These are phyloP conservation scores for Hybos culiciformis DNA, from an alignment of 2,888 invertebrate species.

Conservation along the genomic window DNA sequence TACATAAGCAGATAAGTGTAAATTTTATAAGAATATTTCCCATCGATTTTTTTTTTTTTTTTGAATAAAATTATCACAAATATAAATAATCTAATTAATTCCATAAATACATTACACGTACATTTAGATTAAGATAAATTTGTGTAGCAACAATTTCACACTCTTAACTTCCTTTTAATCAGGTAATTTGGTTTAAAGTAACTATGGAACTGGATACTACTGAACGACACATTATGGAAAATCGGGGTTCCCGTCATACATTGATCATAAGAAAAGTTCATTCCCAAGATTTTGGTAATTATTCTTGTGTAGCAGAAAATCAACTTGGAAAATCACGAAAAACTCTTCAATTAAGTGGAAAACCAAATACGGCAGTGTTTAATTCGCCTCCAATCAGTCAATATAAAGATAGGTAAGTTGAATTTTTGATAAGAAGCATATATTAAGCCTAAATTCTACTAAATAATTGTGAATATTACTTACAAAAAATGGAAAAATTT, in stretches of 20 bases:
- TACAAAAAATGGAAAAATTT: no score
- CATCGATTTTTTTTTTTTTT: neutral
- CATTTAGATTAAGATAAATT: no score
- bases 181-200: constrained; percentile 55
- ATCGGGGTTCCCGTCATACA: constrained; percentile 50
- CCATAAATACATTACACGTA: no score
- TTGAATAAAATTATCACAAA: no score
- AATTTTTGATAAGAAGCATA: no score
- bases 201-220: constrained; percentile 54
- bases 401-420: constrained; percentile 37
- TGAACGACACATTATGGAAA: constrained; percentile 51
- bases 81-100: no score
- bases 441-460: no score
- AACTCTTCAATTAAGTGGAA: constrained; percentile 51
- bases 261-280: constrained; percentile 54
- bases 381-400: constrained; percentile 47
- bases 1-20: no score
- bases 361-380: constrained; percentile 50
- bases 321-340: constrained; percentile 50
- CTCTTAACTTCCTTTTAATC: no score
- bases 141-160: no score
- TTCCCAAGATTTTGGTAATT: constrained; percentile 53
- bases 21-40: no score
- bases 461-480: no score
- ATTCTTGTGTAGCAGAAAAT: constrained; percentile 56